Conservation (phyloP, 2,797 vertebrate genomes). For the Dromococcyx pavoninus region DNA sequence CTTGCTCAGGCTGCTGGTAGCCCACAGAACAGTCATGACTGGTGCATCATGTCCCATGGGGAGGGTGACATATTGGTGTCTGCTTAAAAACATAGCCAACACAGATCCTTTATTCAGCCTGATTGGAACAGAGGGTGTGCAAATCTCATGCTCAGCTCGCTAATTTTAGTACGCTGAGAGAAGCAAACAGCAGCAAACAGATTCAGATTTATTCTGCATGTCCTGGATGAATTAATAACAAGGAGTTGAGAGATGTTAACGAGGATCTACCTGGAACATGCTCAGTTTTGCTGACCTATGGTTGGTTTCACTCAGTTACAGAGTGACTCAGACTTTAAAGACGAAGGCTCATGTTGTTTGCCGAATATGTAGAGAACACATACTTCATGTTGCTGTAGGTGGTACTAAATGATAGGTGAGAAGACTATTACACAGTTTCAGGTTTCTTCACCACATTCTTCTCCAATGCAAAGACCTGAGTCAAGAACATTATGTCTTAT, state of each 20-base stretch:
- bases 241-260: not conserved
- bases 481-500: not conserved
- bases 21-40: not conserved
- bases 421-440: not conserved
- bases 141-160: not conserved
- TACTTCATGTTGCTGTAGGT: not conserved
- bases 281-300: not conserved
- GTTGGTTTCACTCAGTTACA: not conserved
- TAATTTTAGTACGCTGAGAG: accelerated
- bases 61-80: not conserved
- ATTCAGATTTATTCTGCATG: not conserved
- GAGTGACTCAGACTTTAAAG: not conserved
- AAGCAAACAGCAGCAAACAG: not conserved
- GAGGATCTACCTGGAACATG: not conserved
- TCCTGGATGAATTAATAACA: not conserved
- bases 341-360: not conserved
- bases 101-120: too few species aligned
- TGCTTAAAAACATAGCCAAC: not conserved
- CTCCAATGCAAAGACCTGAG: accelerated
- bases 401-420: accelerated
- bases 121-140: not conserved
- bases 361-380: too few species aligned
- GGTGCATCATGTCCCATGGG: accelerated
- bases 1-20: not conserved
- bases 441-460: not conserved